These are phyloP conservation scores for Setipinna tenuifilis DNA, from an alignment of 2,797 vertebrate genomes.

Conservation along the genomic window DNA sequence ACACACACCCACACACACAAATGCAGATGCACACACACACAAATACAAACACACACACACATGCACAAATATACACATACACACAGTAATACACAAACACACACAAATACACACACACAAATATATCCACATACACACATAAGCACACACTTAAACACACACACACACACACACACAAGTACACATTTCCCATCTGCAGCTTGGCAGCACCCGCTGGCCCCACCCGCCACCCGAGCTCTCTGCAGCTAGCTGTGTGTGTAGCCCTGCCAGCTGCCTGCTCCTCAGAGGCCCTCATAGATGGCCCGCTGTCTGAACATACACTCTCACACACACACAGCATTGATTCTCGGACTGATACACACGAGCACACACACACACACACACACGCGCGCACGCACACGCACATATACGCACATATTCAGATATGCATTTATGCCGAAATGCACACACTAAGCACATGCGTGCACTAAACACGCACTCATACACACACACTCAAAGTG, in stretches of 20 bases:
- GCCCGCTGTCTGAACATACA: not conserved
- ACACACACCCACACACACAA: not conserved
- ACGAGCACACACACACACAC: no score
- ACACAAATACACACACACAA: not conserved
- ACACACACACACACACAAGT: not conserved
- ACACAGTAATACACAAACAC: not conserved
- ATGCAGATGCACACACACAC: not conserved
- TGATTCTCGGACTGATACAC: no score
- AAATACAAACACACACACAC: not conserved
- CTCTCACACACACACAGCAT: no score
- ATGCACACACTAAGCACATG: no score
- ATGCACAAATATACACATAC: not conserved
- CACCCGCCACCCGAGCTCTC: conserved; percentile 54
- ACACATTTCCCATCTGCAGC: conserved; percentile 46
- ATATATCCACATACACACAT: not conserved
- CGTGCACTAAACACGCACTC: no score
- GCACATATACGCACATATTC: no score
- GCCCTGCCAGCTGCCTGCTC: conserved; percentile 55
- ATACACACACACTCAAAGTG: no score
- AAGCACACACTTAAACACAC: not conserved
- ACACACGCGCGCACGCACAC: no score
- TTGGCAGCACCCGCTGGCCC: conserved; percentile 52
- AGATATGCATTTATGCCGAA: no score
- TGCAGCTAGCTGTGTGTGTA: conserved; percentile 53
- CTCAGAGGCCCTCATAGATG: conserved; percentile 55